Conservation (phyloP, 1,140 invertebrate genomes). For the Panagrolaimus sp. region DNA sequence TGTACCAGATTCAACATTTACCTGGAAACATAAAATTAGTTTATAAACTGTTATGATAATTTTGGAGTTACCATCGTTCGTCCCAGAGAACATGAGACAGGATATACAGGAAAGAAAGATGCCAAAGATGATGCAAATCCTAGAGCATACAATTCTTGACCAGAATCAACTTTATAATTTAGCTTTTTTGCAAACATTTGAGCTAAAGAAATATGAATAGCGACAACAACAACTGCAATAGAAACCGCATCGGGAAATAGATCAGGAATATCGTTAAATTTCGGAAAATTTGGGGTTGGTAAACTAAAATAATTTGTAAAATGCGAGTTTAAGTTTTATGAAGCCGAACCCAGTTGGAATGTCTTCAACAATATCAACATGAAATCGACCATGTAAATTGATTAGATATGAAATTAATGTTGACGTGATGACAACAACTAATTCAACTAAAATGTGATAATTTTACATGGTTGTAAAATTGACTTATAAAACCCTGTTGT, state of each 20-base stretch:
- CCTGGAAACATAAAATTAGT: no score
- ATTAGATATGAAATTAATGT: slow-evolving; percentile 46
- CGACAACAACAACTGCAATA: slow-evolving; percentile 61
- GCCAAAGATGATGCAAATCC: slow-evolving; percentile 42
- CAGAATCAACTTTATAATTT: slow-evolving; percentile 61
- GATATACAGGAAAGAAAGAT: slow-evolving; percentile 54
- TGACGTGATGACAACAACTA: slow-evolving; percentile 48
- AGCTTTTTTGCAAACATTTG: slow-evolving; percentile 62
- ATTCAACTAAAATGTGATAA: no score
- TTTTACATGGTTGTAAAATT: no score
- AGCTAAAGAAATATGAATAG: slow-evolving; percentile 61
- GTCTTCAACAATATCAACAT: slow-evolving; percentile 46
- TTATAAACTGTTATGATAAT: no score
- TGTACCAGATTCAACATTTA: slow-evolving; percentile 50
- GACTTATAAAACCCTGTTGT: no score
- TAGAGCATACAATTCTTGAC: slow-evolving; percentile 58
- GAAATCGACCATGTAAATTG: slow-evolving; percentile 35
- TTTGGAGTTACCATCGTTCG: no score
- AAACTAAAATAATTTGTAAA: slow-evolving; percentile 39
- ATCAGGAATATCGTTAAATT: slow-evolving; percentile 46
- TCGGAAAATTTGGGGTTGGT: slow-evolving; percentile 55
- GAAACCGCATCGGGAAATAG: slow-evolving; percentile 59
- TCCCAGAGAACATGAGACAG: slow-evolving; percentile 48
- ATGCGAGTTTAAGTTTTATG: not conserved
- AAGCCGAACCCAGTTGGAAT: slow-evolving; percentile 48